Conservation (phyloP, 2,888 invertebrate species). For the Carabus problematicus region DNA sequence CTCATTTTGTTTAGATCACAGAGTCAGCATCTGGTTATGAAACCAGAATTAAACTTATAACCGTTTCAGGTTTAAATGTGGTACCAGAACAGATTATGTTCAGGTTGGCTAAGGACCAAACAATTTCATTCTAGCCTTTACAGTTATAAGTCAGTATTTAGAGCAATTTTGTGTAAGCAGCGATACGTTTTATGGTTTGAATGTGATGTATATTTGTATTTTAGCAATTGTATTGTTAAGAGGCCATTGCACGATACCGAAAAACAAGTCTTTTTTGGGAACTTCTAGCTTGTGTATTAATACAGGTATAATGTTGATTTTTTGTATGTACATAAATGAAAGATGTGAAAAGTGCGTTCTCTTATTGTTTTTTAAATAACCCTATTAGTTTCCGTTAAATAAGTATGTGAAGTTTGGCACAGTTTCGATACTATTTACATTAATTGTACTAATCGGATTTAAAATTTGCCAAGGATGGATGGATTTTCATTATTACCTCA, state of each 20-base stretch:
- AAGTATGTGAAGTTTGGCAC: no score
- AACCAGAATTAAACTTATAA: slow-evolving; percentile 60
- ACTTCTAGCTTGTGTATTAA: no score
- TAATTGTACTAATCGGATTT: no score
- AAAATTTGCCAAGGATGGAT: no score
- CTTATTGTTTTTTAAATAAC: no score
- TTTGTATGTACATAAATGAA: no score
- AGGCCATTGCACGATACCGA: no score
- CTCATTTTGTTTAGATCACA: slow-evolving; percentile 53
- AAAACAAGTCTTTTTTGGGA: no score
- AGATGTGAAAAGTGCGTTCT: no score
- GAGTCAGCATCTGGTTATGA: slow-evolving; percentile 69
- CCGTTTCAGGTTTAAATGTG: slow-evolving; percentile 55
- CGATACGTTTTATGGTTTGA: slow-evolving; percentile 5
- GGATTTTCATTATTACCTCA: slow-evolving; percentile 68
- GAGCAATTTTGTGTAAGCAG: slow-evolving; percentile 17
- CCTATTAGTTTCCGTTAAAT: no score
- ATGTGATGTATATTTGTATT: slow-evolving; percentile 47
- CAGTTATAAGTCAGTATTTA: slow-evolving; percentile 69
- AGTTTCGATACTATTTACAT: no score
- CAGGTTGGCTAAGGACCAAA: slow-evolving; percentile 71
- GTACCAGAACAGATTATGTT: slow-evolving; percentile 69
- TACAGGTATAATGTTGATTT: no score
- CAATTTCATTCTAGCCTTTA: slow-evolving; percentile 75
- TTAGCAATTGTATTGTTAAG: slow-evolving; percentile 67